A percentile compares a stretch with the other conserved stretches of the same genome.
Evolutionary conservation across 2,113 vertebrate species (phyloP).

Genomic region (Hemibagrus wyckioides): DNA sequence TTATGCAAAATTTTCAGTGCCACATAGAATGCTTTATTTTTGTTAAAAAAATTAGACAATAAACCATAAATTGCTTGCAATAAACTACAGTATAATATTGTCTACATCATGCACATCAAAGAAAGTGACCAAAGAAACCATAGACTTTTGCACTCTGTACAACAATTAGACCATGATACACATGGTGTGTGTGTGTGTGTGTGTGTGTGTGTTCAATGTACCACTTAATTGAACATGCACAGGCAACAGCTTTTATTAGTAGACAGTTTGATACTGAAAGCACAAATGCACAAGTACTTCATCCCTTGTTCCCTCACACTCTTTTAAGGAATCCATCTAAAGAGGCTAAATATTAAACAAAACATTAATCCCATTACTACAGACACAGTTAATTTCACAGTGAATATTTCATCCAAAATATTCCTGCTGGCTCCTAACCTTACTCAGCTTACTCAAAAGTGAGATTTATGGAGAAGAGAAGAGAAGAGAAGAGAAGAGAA

Average conservation of each 20-base stretch:
- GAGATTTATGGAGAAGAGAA: not conserved
- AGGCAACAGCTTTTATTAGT: conserved; percentile 52
- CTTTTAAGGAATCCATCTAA: conserved; percentile 26
- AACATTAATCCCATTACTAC: conserved; percentile 46
- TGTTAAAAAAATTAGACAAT: not conserved
- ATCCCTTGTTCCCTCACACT: not conserved
- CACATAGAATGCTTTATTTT: not conserved
- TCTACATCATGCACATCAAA: conserved; percentile 5
- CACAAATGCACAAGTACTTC: not conserved
- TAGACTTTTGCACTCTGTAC: conserved; percentile 63
- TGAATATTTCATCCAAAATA: conserved; percentile 6
- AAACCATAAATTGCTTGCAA: not conserved
- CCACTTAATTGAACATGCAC: conserved; percentile 47
- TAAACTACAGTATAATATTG: not conserved
- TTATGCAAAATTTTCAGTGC: not conserved
- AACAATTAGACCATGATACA: conserved; percentile 61
- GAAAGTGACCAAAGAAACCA: conserved; percentile 34
- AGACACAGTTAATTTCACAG: conserved; percentile 50
- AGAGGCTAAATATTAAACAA: conserved; percentile 38
- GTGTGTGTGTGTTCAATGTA: too few species aligned
- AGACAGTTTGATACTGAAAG: conserved; percentile 10
- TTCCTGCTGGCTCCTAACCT: not conserved
- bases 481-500: not conserved
- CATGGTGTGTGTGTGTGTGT: conserved; percentile 2
- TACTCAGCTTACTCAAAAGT: not conserved